A percentile compares a stretch with the other conserved stretches of the same genome.
Conservation (phyloP, 1,140 invertebrate species). For the Procambarus clarkii region DNA sequence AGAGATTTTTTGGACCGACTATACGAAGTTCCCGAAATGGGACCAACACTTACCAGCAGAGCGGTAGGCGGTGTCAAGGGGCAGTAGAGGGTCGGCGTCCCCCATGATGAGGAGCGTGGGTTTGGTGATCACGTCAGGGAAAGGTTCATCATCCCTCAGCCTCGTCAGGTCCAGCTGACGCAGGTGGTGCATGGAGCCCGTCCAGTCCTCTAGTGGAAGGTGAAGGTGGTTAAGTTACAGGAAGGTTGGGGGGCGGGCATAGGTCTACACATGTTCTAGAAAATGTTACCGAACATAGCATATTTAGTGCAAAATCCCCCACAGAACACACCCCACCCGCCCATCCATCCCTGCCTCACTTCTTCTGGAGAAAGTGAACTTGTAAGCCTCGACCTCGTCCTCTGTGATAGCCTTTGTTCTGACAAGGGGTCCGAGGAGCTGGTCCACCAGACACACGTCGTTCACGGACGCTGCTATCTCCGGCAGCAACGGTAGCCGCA, state of each 20-base stretch:
- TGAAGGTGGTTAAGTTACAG: background rate
- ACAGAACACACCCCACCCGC: too few relatives aligned
- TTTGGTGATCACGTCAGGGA: slow-evolving; percentile 52
- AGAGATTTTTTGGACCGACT: too few relatives aligned
- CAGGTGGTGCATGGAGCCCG: slow-evolving; percentile 54
- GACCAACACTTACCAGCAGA: slow-evolving; percentile 53
- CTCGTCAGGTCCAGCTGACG: slow-evolving; percentile 28
- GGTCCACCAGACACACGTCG: slow-evolving; percentile 50
- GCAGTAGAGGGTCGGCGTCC: slow-evolving; percentile 49
- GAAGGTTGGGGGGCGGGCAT: background rate
- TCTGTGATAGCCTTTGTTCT: slow-evolving; percentile 33
- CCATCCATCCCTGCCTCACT: slow-evolving; percentile 16
- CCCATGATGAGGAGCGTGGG: slow-evolving; percentile 66
- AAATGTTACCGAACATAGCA: too few relatives aligned
- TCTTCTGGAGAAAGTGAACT: slow-evolving; percentile 67
- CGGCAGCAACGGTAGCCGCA: slow-evolving; percentile 46
- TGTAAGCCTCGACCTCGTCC: slow-evolving; percentile 65
- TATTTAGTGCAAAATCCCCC: too few relatives aligned
- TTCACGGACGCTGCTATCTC: slow-evolving; percentile 50
- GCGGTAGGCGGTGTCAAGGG: slow-evolving; percentile 62
- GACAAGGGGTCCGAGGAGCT: slow-evolving; percentile 24
- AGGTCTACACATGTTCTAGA: too few relatives aligned
- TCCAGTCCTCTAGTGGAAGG: slow-evolving; percentile 58
- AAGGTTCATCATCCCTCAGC: background rate
- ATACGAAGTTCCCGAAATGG: too few relatives aligned